Evolutionary conservation across 2,113 vertebrate species (phyloP).

Genomic region (Empidonax alnorum): DNA sequence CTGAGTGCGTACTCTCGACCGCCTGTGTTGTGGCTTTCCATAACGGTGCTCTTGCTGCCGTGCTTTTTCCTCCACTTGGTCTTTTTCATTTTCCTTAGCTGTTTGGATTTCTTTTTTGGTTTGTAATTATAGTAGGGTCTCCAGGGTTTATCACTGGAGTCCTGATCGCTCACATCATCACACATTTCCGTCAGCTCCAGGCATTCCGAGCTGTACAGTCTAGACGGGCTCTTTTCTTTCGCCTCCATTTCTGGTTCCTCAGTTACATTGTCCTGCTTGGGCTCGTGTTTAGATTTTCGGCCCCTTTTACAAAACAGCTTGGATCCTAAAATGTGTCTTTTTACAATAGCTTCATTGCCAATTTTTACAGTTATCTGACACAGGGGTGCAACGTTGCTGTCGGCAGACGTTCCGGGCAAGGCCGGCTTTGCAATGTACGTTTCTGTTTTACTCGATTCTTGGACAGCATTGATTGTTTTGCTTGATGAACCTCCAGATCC

Average conservation of each 20-base stretch:
- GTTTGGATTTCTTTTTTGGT: constrained; percentile 91
- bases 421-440: constrained; percentile 97
- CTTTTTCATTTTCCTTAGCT: constrained; percentile 84
- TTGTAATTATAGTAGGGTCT: constrained; percentile 98
- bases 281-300: constrained; percentile 74
- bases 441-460: constrained; percentile 84
- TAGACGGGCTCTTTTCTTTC: constrained; percentile 72
- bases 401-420: constrained; percentile 89
- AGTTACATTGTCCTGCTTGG: constrained; percentile 50
- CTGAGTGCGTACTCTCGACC: constrained; percentile 58
- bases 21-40: not conserved
- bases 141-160: constrained; percentile 92
- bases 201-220: constrained; percentile 79
- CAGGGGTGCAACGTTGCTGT: constrained; percentile 87
- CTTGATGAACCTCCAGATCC: constrained; percentile 68
- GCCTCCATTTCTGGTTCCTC: constrained; percentile 64
- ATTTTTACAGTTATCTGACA: constrained; percentile 99
- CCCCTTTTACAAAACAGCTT: constrained; percentile 90
- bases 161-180: constrained; percentile 90
- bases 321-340: constrained; percentile 91
- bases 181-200: constrained; percentile 78
- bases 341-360: constrained; percentile 94
- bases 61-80: constrained; percentile 81
- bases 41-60: not conserved
- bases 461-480: constrained; percentile 56